These are phyloP conservation scores for Diorhabda carinulata DNA, from an alignment of 1,140 invertebrate species.

Conservation along the genomic window DNA sequence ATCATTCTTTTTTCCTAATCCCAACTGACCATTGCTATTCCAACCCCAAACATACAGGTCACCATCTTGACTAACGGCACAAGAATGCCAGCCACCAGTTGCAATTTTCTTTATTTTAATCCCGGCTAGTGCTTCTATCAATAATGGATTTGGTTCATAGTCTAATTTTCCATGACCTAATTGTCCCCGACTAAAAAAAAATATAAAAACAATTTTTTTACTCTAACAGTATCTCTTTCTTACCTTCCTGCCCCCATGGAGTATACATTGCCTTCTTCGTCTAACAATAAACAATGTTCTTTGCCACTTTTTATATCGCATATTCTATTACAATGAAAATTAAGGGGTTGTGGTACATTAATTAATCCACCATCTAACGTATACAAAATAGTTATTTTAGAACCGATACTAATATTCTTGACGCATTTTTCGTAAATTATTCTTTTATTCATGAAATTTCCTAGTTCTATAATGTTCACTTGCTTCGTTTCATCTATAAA, in stretches of 20 bases:
- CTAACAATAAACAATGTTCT: conserved; percentile 73
- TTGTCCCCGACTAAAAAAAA: conserved; percentile 70
- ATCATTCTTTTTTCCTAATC: conserved; percentile 49
- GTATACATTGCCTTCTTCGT: conserved; percentile 68
- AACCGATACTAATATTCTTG: conserved; percentile 47
- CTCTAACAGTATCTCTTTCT: conserved; percentile 11
- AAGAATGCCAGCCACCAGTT: conserved; percentile 81
- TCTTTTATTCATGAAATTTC: no score
- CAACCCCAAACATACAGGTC: conserved; percentile 90
- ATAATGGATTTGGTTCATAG: conserved; percentile 56
- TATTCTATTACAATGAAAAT: conserved; percentile 54
- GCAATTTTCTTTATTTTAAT: conserved; percentile 64
- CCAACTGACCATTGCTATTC: conserved; percentile 83
- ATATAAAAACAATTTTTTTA: conserved; percentile 1
- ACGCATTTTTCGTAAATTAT: conserved; percentile 27
- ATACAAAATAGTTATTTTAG: conserved; percentile 50
- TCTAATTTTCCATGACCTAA: conserved; percentile 71
- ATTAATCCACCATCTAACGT: conserved; percentile 55
- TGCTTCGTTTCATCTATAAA: background rate
- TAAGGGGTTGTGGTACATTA: conserved; percentile 56
- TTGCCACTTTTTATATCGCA: conserved; percentile 69
- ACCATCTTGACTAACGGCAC: conserved; percentile 68
- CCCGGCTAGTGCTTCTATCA: conserved; percentile 70
- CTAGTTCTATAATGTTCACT: no score
- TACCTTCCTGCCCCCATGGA: conserved; percentile 80